These are phyloP conservation scores for Hipparchia semele DNA, from an alignment of 2,888 invertebrate species.

Conservation along the genomic window DNA sequence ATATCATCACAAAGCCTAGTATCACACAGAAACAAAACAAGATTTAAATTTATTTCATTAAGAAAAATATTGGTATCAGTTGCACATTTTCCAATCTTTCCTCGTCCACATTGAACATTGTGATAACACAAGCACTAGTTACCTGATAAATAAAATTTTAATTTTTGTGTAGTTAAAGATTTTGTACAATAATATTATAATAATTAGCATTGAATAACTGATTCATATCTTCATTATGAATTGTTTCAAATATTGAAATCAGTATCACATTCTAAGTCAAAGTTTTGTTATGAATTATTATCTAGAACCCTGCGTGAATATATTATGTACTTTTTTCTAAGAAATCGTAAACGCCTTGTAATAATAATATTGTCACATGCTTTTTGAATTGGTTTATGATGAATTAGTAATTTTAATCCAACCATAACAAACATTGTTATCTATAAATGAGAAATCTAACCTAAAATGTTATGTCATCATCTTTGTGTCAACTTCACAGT, in stretches of 20 bases:
- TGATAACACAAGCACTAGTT: too few relatives aligned
- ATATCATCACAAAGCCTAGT: not conserved
- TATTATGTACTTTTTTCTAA: slow-evolving; percentile 36
- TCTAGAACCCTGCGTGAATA: slow-evolving; percentile 4
- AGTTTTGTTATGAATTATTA: not conserved
- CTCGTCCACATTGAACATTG: too few relatives aligned
- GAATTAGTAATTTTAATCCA: slow-evolving; percentile 50
- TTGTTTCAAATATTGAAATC: not conserved
- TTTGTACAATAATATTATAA: too few relatives aligned
- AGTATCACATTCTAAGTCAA: not conserved
- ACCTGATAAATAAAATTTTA: too few relatives aligned
- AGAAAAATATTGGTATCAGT: too few relatives aligned
- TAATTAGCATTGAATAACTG: too few relatives aligned
- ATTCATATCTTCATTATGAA: too few relatives aligned
- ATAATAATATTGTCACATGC: slow-evolving; percentile 20
- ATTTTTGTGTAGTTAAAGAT: too few relatives aligned
- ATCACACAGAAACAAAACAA: not conserved
- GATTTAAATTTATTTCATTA: too few relatives aligned
- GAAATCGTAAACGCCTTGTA: slow-evolving; percentile 31
- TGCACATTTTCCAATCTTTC: too few relatives aligned
- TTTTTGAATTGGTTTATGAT: slow-evolving; percentile 46
- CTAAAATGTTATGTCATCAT: slow-evolving; percentile 36
- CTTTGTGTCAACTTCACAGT: not conserved
- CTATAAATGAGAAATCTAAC: slow-evolving; percentile 24
- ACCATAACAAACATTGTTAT: slow-evolving; percentile 51